These are phyloP conservation scores for Echiichthys vipera DNA, from an alignment of 2,797 vertebrate genomes.

Conservation along the genomic window DNA sequence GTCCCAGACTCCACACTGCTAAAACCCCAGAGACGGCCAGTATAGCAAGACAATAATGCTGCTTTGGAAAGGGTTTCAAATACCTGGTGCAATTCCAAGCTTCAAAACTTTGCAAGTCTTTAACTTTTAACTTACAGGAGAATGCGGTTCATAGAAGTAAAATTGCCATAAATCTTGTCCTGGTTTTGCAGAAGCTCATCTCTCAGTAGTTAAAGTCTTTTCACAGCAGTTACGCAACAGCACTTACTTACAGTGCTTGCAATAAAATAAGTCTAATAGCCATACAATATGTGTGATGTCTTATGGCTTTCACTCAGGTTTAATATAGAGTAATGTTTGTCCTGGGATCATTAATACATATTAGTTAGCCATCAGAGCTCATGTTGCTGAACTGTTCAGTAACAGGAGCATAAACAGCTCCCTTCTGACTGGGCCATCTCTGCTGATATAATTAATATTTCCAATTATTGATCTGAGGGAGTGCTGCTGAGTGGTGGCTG, in stretches of 20 bases:
- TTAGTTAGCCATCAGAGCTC: constrained; percentile 83
- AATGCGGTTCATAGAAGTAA: constrained; percentile 35
- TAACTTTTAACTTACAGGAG: constrained; percentile 29
- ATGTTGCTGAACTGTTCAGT: constrained; percentile 74
- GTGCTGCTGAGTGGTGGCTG: constrained; percentile 83
- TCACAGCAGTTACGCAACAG: constrained; percentile 63
- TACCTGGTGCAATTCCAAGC: constrained; percentile 42
- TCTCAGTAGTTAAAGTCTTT: constrained; percentile 50
- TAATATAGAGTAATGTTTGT: constrained; percentile 83
- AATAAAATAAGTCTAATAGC: constrained; percentile 74
- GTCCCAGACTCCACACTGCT: constrained; percentile 37
- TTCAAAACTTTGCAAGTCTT: constrained; percentile 37
- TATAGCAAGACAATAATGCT: constrained; percentile 43
- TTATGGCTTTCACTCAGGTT: constrained; percentile 75
- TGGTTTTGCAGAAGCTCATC: constrained; percentile 50
- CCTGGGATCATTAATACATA: constrained; percentile 84
- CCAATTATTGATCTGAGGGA: constrained; percentile 87
- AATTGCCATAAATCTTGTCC: constrained; percentile 39
- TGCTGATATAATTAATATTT: constrained; percentile 88
- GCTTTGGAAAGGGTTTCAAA: constrained; percentile 41
- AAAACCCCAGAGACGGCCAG: constrained; percentile 44
- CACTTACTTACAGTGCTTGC: constrained; percentile 68
- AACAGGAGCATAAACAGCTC: constrained; percentile 79
- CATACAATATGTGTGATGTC: constrained; percentile 68
- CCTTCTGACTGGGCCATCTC: constrained; percentile 75